Percentiles rank a stretch among this genome's conserved stretches.
Conservation (phyloP, 53 echinoderm and acorn worm species). For the Echinometra lucunter region DNA sequence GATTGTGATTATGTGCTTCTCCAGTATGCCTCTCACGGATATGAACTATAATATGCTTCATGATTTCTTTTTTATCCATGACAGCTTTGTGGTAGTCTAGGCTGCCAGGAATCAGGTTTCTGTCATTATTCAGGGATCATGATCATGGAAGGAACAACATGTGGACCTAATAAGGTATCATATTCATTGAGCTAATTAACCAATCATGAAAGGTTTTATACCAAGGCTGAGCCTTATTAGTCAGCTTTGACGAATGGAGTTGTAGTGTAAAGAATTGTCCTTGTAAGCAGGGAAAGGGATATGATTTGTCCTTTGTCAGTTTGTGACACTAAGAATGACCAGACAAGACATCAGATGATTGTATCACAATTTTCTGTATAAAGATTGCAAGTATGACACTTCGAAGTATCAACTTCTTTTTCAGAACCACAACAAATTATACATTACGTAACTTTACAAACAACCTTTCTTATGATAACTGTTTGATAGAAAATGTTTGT, state of each 20-base stretch:
- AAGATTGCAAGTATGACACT: neutral
- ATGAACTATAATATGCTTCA: neutral
- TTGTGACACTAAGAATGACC: neutral
- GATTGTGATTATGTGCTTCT: neutral
- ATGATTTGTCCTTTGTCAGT: too few species aligned
- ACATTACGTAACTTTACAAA: too few species aligned
- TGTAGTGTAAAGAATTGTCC: too few species aligned
- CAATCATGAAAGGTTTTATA: neutral
- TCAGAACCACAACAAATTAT: neutral
- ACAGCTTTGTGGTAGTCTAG: constrained; percentile 56
- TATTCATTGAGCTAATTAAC: neutral
- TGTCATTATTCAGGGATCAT: constrained; percentile 61
- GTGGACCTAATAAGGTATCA: constrained; percentile 75
- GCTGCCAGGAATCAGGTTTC: constrained; percentile 25
- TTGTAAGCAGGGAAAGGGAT: too few species aligned
- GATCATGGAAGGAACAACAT: constrained; percentile 89
- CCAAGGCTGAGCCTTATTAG: neutral
- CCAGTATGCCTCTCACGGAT: neutral
- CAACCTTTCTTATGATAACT: too few species aligned
- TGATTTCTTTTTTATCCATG: neutral
- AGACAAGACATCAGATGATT: neutral
- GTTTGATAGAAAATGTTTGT: too few species aligned
- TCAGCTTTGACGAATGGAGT: neutral
- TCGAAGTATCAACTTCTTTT: neutral
- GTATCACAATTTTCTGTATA: neutral